Conservation (phyloP, 1,140 invertebrate genomes). For the Aphelenchoides avenae region DNA sequence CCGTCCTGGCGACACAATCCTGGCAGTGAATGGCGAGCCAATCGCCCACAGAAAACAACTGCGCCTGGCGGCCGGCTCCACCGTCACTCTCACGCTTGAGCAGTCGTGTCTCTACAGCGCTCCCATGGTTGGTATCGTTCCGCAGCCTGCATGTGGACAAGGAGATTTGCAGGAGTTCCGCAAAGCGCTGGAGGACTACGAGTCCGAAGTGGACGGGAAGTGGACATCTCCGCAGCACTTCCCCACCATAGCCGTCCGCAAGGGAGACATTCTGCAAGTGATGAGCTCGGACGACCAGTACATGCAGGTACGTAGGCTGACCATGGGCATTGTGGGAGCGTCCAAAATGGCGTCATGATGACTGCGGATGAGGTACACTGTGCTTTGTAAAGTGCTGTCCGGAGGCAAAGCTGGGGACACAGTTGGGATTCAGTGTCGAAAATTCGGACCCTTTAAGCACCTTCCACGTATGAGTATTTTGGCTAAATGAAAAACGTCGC, state of each 20-base stretch:
- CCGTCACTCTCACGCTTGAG: constrained; percentile 46
- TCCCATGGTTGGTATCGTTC: constrained; percentile 34
- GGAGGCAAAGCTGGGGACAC: no score
- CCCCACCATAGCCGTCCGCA: constrained; percentile 85
- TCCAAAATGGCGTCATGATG: no score
- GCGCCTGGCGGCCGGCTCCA: not conserved
- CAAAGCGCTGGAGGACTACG: constrained; percentile 43
- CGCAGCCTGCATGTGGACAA: no score
- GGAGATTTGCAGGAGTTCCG: constrained; percentile 42
- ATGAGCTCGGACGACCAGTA: constrained; percentile 90
- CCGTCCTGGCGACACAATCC: constrained; percentile 51
- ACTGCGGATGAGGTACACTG: no score
- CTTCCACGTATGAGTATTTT: no score
- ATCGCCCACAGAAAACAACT: constrained; percentile 39
- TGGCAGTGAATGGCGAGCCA: constrained; percentile 52
- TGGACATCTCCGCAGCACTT: constrained; percentile 68
- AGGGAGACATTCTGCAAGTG: constrained; percentile 86
- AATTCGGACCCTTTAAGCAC: no score
- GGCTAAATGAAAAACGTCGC: no score
- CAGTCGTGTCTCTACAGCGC: constrained; percentile 43
- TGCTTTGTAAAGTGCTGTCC: no score
- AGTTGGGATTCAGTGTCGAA: no score
- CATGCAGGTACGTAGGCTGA: constrained; percentile 83
- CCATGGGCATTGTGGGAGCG: no score
- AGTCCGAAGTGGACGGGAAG: no score